Evolutionary conservation across 2,797 vertebrate species (phyloP).

Genomic region (Anguilla obscura): DNA sequence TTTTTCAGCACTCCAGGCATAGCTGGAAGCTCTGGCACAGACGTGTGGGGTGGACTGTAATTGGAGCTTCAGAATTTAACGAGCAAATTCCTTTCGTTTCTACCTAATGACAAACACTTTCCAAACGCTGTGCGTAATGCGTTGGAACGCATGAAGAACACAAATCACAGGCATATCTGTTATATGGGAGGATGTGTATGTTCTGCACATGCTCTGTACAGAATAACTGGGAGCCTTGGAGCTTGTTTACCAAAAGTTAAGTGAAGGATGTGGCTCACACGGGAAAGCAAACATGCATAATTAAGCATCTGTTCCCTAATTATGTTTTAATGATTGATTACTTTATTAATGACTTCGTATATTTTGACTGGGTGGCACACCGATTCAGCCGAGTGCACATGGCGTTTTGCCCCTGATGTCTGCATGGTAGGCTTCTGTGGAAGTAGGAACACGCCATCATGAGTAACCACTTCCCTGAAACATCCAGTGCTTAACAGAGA

Average conservation of each 20-base stretch:
- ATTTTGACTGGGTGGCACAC: not conserved
- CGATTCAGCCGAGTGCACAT: not conserved
- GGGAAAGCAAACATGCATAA: not conserved
- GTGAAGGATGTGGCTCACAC: not conserved
- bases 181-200: not conserved
- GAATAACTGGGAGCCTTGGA: not conserved
- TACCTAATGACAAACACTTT: not conserved
- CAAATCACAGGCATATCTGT: not conserved
- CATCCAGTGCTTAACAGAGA: not conserved
- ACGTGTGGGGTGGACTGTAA: not conserved
- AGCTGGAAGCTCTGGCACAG: not conserved
- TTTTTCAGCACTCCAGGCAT: not conserved
- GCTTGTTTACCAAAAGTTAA: not conserved
- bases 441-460: not conserved
- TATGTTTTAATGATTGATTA: too few relatives aligned
- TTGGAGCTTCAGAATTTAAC: slow-evolving; percentile 5
- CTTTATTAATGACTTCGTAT: not conserved
- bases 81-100: not conserved
- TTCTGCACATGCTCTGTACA: not conserved
- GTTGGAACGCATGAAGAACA: not conserved
- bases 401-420: not conserved
- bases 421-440: too few relatives aligned
- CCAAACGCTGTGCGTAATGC: not conserved
- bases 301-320: not conserved
- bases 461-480: not conserved